Conservation (phyloP, 2,113 vertebrate genomes). For the Aphyosemion australe region DNA sequence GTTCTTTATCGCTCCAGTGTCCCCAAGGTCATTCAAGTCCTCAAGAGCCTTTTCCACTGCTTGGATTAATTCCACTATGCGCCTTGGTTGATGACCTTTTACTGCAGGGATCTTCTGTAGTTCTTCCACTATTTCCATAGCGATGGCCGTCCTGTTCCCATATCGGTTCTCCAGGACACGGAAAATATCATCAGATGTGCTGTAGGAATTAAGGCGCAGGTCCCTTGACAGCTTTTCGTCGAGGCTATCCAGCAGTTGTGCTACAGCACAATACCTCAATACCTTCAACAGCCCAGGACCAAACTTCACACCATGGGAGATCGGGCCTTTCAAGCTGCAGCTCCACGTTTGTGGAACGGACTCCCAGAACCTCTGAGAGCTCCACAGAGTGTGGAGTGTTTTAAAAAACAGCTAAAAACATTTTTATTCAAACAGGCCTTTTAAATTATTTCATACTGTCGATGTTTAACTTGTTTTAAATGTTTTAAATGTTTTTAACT, state of each 20-base stretch:
- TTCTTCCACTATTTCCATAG: not conserved
- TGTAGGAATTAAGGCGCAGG: not conserved
- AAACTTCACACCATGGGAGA: no score
- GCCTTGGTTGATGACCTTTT: not conserved
- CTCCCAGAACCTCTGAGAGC: no score
- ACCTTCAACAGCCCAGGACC: no score
- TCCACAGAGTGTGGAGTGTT: no score
- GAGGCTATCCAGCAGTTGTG: not conserved
- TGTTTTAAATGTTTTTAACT: no score
- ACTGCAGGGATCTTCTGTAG: not conserved
- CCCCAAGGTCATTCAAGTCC: not conserved
- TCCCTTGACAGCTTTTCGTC: not conserved
- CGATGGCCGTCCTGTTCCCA: not conserved
- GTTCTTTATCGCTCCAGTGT: not conserved
- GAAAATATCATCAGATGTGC: not conserved
- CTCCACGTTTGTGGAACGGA: no score
- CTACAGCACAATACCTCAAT: no score
- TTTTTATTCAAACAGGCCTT: no score
- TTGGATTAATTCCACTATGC: not conserved
- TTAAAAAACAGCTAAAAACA: no score
- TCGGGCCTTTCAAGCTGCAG: no score
- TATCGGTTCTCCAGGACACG: not conserved
- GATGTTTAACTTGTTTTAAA: no score
- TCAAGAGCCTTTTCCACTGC: not conserved
- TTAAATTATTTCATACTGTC: no score